Conservation (phyloP, 2,113 vertebrate species). For the Gymnorhina tibicen region DNA sequence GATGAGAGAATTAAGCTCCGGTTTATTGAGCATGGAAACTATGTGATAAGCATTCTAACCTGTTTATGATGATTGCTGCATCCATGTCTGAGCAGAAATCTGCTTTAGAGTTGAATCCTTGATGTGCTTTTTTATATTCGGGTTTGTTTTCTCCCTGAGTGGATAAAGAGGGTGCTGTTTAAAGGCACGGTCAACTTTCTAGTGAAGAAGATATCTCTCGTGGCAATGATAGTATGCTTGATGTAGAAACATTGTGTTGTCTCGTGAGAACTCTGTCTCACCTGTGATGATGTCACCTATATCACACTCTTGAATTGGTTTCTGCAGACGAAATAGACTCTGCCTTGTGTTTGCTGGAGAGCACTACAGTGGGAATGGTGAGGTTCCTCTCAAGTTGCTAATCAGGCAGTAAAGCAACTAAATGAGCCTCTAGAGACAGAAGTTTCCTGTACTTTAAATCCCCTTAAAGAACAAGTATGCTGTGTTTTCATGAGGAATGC, state of each 20-base stretch:
- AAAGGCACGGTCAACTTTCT: background rate
- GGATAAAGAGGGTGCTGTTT: background rate
- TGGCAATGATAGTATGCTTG: background rate
- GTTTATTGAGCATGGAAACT: background rate
- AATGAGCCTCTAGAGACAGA: background rate
- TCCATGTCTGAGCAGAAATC: background rate
- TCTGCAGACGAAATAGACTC: background rate
- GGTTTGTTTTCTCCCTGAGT: background rate
- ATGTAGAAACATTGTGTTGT: background rate
- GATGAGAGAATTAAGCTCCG: background rate
- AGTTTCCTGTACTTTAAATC: slow-evolving; percentile 19
- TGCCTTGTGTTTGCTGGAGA: slow-evolving; percentile 1
- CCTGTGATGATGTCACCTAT: background rate
- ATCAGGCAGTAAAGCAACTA: slow-evolving; percentile 16
- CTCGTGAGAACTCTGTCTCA: background rate
- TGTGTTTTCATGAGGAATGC: background rate
- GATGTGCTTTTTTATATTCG: background rate
- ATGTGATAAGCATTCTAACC: background rate
- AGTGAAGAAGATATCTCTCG: background rate
- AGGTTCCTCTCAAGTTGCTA: background rate
- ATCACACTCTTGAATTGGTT: background rate
- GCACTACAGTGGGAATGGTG: background rate
- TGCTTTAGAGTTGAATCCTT: background rate
- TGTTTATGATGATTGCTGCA: background rate
- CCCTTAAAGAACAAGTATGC: background rate